Evolutionary conservation across 1,140 invertebrate genomes (phyloP).

Genomic region (Hyposmocoma kahamanoa): DNA sequence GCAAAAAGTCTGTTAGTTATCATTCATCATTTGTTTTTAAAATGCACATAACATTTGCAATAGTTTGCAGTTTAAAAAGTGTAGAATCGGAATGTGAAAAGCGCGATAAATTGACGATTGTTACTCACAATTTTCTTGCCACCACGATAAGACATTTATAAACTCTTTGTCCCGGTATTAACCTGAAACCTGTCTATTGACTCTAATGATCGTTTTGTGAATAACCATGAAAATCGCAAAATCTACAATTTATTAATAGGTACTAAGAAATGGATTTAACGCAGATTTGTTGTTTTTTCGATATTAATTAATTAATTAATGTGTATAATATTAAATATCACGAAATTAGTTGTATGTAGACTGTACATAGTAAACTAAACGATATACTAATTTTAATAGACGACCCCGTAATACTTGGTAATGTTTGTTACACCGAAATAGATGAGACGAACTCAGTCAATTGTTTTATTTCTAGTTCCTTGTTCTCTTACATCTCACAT

Average conservation of each 20-base stretch:
- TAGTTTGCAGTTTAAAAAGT: too few relatives aligned
- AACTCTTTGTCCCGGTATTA: too few relatives aligned
- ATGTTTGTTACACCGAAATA: conserved; percentile 63
- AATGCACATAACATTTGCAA: too few relatives aligned
- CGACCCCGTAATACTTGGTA: conserved; percentile 35
- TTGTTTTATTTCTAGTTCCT: conserved; percentile 26
- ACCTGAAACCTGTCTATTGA: not conserved
- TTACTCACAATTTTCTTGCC: too few relatives aligned
- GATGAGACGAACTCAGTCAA: conserved; percentile 32
- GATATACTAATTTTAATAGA: conserved; percentile 18
- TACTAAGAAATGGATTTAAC: not conserved
- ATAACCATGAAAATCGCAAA: not conserved
- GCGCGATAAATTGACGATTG: too few relatives aligned
- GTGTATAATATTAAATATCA: conserved; percentile 11
- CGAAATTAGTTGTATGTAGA: conserved; percentile 19
- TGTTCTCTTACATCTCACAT: not conserved
- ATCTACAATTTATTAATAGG: not conserved
- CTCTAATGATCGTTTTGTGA: not conserved
- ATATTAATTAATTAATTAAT: too few relatives aligned
- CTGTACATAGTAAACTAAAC: conserved; percentile 17
- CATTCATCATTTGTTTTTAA: too few relatives aligned
- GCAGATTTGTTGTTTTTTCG: not conserved
- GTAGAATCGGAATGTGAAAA: too few relatives aligned
- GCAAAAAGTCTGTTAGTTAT: too few relatives aligned
- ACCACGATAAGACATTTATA: too few relatives aligned